phyloP scores from a whole-genome alignment of 1,140 invertebrate species.

The Glossosoma conforme region DNA sequence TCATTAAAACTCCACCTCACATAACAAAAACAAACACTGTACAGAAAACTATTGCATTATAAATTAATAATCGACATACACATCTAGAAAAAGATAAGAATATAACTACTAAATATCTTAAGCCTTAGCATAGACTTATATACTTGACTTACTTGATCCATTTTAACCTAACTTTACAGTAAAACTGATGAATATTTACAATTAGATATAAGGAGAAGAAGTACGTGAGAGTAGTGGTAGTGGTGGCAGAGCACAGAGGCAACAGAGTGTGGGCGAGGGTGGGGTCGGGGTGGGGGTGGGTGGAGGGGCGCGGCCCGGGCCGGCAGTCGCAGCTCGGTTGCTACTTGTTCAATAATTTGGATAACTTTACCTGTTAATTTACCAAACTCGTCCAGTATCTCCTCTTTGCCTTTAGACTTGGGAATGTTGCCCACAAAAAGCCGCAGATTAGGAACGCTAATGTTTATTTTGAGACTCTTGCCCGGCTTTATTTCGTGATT shows the following conservation, averaged over 20 bases:
- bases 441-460: conserved; percentile 99
- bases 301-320: conserved; percentile 9
- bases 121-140: too few relatives aligned
- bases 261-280: conserved; percentile 4
- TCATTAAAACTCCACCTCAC: too few relatives aligned
- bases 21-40: too few relatives aligned
- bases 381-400: conserved; percentile 99
- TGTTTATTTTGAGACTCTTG: conserved; percentile 99
- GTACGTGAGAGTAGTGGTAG: too few relatives aligned
- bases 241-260: conserved; percentile 16
- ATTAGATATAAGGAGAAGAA: too few relatives aligned
- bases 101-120: too few relatives aligned
- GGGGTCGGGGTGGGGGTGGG: not conserved
- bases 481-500: conserved; percentile 99
- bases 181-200: too few relatives aligned
- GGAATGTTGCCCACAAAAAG: conserved; percentile 99
- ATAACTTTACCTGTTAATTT: conserved; percentile 98
- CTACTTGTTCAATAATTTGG: conserved; percentile 43
- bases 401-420: conserved; percentile 99
- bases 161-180: too few relatives aligned
- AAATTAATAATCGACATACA: too few relatives aligned
- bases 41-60: too few relatives aligned
- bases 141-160: too few relatives aligned
- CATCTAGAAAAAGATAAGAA: too few relatives aligned
- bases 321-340: conserved; percentile 13